Evolutionary conservation across 2,113 vertebrate species (phyloP).

Genomic region (Phoenicopterus ruber): DNA sequence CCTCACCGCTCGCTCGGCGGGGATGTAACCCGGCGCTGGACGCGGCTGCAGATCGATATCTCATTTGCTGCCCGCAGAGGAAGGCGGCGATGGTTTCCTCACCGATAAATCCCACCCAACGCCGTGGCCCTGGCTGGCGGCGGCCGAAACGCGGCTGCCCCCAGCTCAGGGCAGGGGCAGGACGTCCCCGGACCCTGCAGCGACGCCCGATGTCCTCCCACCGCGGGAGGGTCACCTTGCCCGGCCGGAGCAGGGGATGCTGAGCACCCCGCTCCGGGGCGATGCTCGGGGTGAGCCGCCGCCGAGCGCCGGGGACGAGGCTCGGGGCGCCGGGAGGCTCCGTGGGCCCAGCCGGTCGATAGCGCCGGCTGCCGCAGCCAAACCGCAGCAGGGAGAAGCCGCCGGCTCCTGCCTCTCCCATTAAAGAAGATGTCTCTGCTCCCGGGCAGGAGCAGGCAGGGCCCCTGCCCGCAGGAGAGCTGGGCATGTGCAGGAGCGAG

Average conservation of each 20-base stretch:
- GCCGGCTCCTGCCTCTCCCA: neutral
- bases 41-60: neutral
- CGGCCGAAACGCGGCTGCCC: rapidly evolving
- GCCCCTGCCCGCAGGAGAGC: neutral
- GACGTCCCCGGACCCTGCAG: no score
- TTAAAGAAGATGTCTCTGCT: neutral
- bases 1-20: neutral
- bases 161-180: no score
- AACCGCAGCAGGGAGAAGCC: neutral
- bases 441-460: no score
- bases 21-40: neutral
- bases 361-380: neutral
- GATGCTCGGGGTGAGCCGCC: neutral
- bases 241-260: neutral
- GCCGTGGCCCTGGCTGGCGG: neutral
- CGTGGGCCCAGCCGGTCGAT: neutral
- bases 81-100: neutral
- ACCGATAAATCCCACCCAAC: neutral
- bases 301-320: neutral
- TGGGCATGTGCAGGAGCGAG: neutral
- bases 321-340: neutral
- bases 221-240: neutral
- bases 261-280: neutral
- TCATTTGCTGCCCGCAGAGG: neutral
- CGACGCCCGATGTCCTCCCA: no score